phyloP scores from a whole-genome alignment of 2,888 invertebrate species.

The Drosophila peninsularis region DNA sequence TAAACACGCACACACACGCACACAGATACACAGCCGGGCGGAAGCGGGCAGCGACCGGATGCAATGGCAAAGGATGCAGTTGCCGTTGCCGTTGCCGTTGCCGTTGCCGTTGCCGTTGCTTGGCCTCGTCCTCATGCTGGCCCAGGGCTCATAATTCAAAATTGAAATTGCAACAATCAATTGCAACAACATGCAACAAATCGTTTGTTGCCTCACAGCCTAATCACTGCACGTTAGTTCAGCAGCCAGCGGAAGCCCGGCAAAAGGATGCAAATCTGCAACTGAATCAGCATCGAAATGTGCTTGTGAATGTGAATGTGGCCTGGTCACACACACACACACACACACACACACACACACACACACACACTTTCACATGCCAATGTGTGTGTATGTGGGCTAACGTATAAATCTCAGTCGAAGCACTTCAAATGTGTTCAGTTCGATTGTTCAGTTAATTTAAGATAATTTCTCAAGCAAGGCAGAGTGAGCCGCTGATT shows the following conservation, averaged over 20 bases:
- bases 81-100: slow-evolving; percentile 23
- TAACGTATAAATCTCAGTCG: slow-evolving; percentile 67
- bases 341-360: not conserved
- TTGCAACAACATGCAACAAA: slow-evolving; percentile 82
- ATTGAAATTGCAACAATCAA: slow-evolving; percentile 83
- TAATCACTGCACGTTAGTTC: slow-evolving; percentile 74
- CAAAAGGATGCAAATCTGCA: slow-evolving; percentile 57
- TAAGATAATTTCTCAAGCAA: slow-evolving; percentile 35
- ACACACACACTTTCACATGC: not conserved
- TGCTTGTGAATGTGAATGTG: slow-evolving; percentile 25
- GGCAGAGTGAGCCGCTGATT: not conserved
- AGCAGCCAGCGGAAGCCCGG: slow-evolving; percentile 57
- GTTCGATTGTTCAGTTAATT: slow-evolving; percentile 41
- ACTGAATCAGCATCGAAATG: slow-evolving; percentile 28
- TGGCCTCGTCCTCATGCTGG: slow-evolving; percentile 30
- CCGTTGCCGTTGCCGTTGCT: slow-evolving; percentile 32
- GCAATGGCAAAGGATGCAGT: slow-evolving; percentile 59
- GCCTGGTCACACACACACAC: not conserved
- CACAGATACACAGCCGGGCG: slow-evolving; percentile 27
- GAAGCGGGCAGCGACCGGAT: slow-evolving; percentile 58
- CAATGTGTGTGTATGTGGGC: not conserved
- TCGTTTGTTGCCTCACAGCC: slow-evolving; percentile 72
- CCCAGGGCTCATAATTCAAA: slow-evolving; percentile 80
- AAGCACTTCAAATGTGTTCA: slow-evolving; percentile 18
- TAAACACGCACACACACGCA: slow-evolving; percentile 18